Evolutionary conservation across 1,140 invertebrate genomes (phyloP).

Genomic region (Ceratoteleas bidentatus): DNA sequence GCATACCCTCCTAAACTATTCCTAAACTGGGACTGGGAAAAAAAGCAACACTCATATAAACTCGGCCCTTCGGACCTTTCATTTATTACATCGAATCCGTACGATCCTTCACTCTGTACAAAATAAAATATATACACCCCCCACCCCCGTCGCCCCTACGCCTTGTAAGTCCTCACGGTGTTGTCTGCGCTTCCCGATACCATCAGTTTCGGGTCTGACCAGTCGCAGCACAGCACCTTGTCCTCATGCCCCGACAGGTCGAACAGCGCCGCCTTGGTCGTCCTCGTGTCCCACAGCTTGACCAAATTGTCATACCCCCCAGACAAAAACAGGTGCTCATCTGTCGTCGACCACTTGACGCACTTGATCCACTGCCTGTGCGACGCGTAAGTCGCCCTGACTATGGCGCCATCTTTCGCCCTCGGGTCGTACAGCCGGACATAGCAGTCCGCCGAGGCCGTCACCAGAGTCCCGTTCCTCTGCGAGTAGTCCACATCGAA

Average conservation of each 20-base stretch:
- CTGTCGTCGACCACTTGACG: conserved; percentile 93
- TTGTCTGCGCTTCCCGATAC: conserved; percentile 95
- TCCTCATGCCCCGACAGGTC: conserved; percentile 97
- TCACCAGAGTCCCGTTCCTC: conserved; percentile 87
- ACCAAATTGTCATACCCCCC: conserved; percentile 94
- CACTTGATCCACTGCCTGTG: conserved; percentile 95
- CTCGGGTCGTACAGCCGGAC: conserved; percentile 95
- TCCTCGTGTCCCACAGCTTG: conserved; percentile 98
- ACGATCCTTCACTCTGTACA: too few species aligned
- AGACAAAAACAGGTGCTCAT: conserved; percentile 94
- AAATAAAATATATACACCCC: too few species aligned
- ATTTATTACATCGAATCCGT: too few species aligned
- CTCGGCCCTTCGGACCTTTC: too few species aligned
- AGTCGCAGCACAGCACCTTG: conserved; percentile 96
- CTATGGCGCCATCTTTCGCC: conserved; percentile 80
- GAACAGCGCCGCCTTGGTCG: conserved; percentile 95
- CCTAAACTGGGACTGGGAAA: too few species aligned
- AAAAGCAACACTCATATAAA: too few species aligned
- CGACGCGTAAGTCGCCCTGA: conserved; percentile 93
- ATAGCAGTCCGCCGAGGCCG: conserved; percentile 94
- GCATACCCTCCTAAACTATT: too few species aligned
- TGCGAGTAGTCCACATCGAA: conserved; percentile 93
- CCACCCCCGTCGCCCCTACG: too few species aligned
- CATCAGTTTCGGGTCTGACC: conserved; percentile 93
- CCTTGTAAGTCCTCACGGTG: too few species aligned